phyloP scores from a whole-genome alignment of 2,113 vertebrate genomes.

The Lethenteron camtschaticum region DNA sequence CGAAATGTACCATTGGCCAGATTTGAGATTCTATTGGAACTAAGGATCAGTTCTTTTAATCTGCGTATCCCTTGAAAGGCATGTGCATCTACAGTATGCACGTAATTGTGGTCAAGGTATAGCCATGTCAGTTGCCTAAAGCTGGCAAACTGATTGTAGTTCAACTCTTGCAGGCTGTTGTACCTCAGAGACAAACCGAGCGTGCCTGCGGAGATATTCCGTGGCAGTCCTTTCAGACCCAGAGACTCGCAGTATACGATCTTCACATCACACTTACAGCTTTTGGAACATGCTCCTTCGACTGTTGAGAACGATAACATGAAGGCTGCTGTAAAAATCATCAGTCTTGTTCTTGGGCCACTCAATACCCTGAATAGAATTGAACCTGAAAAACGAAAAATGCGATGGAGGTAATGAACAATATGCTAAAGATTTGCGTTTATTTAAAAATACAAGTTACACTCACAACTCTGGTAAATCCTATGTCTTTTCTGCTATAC shows the following conservation, averaged over 20 bases:
- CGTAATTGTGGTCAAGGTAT: constrained; percentile 93
- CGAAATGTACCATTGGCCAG: constrained; percentile 80
- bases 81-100: constrained; percentile 55
- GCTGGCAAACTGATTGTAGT: constrained; percentile 64
- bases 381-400: too few species aligned
- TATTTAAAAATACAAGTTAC: too few species aligned
- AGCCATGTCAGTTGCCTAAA: constrained; percentile 88
- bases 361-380: too few species aligned
- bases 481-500: too few species aligned
- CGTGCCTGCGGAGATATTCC: constrained; percentile 67
- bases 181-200: constrained; percentile 83
- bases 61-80: constrained; percentile 73
- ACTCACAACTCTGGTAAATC: too few species aligned
- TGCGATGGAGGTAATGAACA: too few species aligned
- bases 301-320: too few species aligned
- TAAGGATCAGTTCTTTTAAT: constrained; percentile 85
- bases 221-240: constrained; percentile 67
- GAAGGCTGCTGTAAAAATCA: too few species aligned
- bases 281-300: constrained; percentile 68
- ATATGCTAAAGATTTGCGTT: too few species aligned
- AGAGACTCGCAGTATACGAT: constrained; percentile 95
- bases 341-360: too few species aligned
- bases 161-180: constrained; percentile 78
- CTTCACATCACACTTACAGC: constrained; percentile 86
- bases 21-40: constrained; percentile 75